Evolutionary conservation across 1,140 invertebrate species (phyloP).

Genomic region (Odontomachus brunneus): DNA sequence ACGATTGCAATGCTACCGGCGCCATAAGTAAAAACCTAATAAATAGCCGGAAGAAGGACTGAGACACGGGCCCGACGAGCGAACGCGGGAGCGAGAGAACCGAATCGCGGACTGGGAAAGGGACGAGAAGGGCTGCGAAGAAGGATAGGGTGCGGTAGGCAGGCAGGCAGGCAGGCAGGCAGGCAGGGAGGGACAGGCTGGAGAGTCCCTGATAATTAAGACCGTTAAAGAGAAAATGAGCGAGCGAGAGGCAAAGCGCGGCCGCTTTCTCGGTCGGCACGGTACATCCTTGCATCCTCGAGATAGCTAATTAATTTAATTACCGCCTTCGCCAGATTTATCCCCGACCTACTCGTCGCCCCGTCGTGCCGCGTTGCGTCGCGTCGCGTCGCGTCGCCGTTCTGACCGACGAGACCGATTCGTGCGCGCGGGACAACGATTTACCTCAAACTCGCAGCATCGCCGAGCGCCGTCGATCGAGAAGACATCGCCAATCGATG

Average conservation of each 20-base stretch:
- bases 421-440: conserved; percentile 44
- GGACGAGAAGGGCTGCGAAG: background rate
- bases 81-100: background rate
- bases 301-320: conserved; percentile 85
- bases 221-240: conserved; percentile 79
- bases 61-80: conserved; percentile 53
- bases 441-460: conserved; percentile 35
- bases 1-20: conserved; percentile 72
- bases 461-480: background rate
- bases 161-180: background rate
- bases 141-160: no score
- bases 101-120: background rate
- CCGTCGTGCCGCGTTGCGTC: background rate
- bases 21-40: conserved; percentile 79
- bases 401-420: conserved; percentile 57
- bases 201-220: conserved; percentile 78
- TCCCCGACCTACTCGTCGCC: conserved; percentile 54
- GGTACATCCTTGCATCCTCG: conserved; percentile 79
- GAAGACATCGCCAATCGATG: conserved; percentile 8
- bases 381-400: conserved; percentile 28
- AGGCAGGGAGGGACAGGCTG: background rate
- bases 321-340: conserved; percentile 79
- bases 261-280: conserved; percentile 49
- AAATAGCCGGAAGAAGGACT: conserved; percentile 75
- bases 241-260: conserved; percentile 43